Percentiles rank a stretch among this genome's conserved stretches.
phyloP scores from a whole-genome alignment of 2,797 vertebrate species.

The Pseudomugil gertrudae region DNA sequence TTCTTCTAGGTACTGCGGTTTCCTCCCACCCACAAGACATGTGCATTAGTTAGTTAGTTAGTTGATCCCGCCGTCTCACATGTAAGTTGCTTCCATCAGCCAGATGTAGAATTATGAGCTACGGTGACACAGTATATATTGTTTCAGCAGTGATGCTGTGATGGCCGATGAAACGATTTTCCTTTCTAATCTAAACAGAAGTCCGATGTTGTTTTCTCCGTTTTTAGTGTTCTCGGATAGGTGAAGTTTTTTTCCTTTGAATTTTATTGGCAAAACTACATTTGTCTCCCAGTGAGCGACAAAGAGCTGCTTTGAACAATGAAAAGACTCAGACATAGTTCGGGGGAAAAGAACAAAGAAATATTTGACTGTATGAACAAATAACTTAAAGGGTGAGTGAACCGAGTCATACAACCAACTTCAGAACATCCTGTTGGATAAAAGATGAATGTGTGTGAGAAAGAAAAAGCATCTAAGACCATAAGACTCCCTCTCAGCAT shows the following conservation, averaged over 20 bases:
- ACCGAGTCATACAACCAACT: background rate
- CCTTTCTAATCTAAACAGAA: background rate
- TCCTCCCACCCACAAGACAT: too few species aligned
- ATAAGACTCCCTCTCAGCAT: background rate
- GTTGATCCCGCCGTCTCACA: too few species aligned
- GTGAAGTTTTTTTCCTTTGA: background rate
- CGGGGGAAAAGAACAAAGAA: background rate
- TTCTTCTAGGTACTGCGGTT: too few species aligned
- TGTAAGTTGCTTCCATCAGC: too few species aligned
- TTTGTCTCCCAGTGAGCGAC: background rate
- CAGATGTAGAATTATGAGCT: background rate
- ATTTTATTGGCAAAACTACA: background rate
- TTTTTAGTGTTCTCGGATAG: background rate
- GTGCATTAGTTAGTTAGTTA: too few species aligned
- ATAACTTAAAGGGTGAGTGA: background rate
- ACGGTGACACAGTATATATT: too few species aligned
- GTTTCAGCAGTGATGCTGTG: background rate
- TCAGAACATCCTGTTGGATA: conserved; percentile 3
- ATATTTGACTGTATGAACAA: background rate
- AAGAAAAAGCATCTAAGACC: background rate
- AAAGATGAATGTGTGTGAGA: background rate
- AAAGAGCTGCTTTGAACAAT: background rate
- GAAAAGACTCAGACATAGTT: background rate
- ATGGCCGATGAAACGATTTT: background rate
- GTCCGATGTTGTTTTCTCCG: background rate